Evolutionary conservation across 1,140 invertebrate genomes (phyloP).

Genomic region (Drosophila nigromelanica): DNA sequence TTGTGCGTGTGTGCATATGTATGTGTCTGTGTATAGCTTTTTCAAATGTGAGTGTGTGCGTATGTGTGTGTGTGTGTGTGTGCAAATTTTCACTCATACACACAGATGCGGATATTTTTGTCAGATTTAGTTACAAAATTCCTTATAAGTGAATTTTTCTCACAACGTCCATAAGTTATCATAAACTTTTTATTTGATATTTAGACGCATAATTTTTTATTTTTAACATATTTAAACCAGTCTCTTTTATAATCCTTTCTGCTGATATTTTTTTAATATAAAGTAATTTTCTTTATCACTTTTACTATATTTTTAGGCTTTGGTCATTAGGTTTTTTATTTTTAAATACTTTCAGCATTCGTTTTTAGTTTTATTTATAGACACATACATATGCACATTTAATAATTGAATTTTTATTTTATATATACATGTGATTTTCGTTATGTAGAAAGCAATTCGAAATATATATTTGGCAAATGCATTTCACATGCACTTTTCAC

Average conservation of each 20-base stretch:
- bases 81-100: slow-evolving; percentile 59
- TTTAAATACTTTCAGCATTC: slow-evolving; percentile 16
- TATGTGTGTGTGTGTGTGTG: slow-evolving; percentile 41
- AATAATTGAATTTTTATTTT: slow-evolving; percentile 5
- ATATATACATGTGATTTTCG: slow-evolving; percentile 7
- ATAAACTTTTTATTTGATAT: slow-evolving; percentile 33
- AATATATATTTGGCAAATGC: slow-evolving; percentile 20
- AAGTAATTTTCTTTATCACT: slow-evolving; percentile 16
- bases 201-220: slow-evolving; percentile 4
- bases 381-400: slow-evolving; percentile 69
- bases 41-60: slow-evolving; percentile 53
- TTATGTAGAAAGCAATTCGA: slow-evolving; percentile 9
- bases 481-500: slow-evolving; percentile 66
- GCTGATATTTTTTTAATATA: background rate
- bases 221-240: background rate
- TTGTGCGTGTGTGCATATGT: slow-evolving; percentile 66
- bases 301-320: slow-evolving; percentile 32
- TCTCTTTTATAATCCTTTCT: slow-evolving; percentile 1
- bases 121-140: slow-evolving; percentile 83
- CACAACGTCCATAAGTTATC: slow-evolving; percentile 47
- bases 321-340: slow-evolving; percentile 1
- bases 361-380: slow-evolving; percentile 38
- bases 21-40: slow-evolving; percentile 54
- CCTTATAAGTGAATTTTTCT: slow-evolving; percentile 82
- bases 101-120: slow-evolving; percentile 39